Evolutionary conservation across 2,797 vertebrate species (phyloP), one percentile per base, ranked within the genome.

Genomic region (Crenichthys baileyi): DNA sequence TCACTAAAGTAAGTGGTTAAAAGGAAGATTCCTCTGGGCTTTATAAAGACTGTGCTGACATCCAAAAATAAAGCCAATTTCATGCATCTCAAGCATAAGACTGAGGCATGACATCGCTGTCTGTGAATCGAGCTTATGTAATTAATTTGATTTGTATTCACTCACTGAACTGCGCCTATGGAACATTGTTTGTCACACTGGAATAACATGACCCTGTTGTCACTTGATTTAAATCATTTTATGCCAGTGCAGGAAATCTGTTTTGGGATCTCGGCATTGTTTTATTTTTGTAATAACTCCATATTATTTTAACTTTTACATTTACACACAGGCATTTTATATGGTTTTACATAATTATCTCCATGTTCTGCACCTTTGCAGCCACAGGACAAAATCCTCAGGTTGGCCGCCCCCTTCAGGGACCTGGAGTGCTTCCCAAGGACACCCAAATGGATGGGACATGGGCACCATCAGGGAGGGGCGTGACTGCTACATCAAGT

Each of bases 371-470:
- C 76, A 63, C 72, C 55, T 76, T 73, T 72, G 15, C 90, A 99
- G 98, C 95, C 97, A 99, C 95, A 98, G 96, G 94, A 97, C 95
- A 88, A 99, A 98, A 95, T 95, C 97, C 87, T 96, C 97, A 26
- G 97, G 97, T 93, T 99, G 97, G 97, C 96, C 97, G 20, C 96
- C 97, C 85, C 96, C 97, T 84, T 95, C 97, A 67, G 97, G 97
- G 91, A 96, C 96, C 94, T 98, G 98, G 97, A 96, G 93, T 80
- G 91, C 96, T 90, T 95, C 96, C 80, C 98, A 98, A 95, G 97
- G 96, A 80, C 96, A 97, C 90, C 96, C 96, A 90, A 98, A 98
- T 96, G 97, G 97, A 95, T 99, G 98, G 98, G 98, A 99, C 96
- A 97, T 98, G 97, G 97, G 94, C 85, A 93, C 96, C 93, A 98